phyloP scores from a whole-genome alignment of 2,888 invertebrate species.

The Torymus tubicola region DNA sequence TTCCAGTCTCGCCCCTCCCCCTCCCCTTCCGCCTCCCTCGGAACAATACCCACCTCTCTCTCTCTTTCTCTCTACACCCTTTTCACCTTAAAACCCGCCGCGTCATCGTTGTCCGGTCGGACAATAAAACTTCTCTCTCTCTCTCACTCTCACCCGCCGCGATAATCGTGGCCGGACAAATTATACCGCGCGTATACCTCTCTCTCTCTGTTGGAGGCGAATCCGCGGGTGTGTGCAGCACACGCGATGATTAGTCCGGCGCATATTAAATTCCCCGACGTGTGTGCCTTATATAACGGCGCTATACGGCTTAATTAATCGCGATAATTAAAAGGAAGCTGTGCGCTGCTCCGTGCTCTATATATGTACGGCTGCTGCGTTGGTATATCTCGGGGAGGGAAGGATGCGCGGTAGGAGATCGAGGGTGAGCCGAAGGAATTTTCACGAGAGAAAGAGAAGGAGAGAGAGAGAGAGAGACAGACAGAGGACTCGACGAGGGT shows the following conservation, averaged over 20 bases:
- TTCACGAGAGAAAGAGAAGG: conserved; percentile 11
- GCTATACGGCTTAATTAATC: conserved; percentile 73
- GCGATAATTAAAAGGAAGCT: conserved; percentile 73
- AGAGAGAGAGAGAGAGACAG: too few species aligned
- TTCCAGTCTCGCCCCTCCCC: background rate
- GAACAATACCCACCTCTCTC: conserved; percentile 27
- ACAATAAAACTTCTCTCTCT: conserved; percentile 39
- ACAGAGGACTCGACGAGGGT: too few species aligned
- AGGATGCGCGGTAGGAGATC: conserved; percentile 58
- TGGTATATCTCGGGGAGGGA: conserved; percentile 26
- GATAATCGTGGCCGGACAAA: conserved; percentile 25
- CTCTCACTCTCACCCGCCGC: background rate
- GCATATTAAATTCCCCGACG: conserved; percentile 59
- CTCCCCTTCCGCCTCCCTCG: too few species aligned
- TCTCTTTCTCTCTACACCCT: background rate
- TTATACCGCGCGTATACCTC: background rate
- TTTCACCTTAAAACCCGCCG: conserved; percentile 39
- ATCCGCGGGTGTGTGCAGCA: background rate
- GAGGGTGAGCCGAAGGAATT: conserved; percentile 35
- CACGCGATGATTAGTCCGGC: conserved; percentile 50
- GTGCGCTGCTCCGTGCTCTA: conserved; percentile 6
- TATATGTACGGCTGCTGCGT: conserved; percentile 34
- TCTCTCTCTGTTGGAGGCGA: background rate
- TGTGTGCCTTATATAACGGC: conserved; percentile 58
- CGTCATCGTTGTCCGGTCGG: conserved; percentile 10